Percentiles rank a stretch among this genome's conserved stretches.
phyloP scores from a whole-genome alignment of 1,140 invertebrate species.

The Ceratoteleas bidentatus region DNA sequence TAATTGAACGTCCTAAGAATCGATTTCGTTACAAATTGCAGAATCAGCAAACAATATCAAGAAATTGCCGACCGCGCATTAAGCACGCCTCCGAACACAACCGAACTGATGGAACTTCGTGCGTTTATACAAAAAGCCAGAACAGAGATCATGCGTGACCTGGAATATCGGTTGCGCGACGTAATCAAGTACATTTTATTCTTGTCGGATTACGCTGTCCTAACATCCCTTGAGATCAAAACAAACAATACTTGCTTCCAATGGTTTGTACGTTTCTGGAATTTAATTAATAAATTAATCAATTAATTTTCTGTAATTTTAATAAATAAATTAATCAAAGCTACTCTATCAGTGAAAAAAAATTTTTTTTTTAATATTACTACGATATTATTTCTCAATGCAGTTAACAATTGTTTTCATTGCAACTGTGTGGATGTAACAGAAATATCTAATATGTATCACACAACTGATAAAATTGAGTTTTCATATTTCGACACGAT shows the following conservation, averaged over 20 bases:
- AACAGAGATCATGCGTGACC: conserved; percentile 85
- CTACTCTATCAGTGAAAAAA: too few species aligned
- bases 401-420: too few species aligned
- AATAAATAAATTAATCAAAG: too few species aligned
- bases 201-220: conserved; percentile 89
- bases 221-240: conserved; percentile 92
- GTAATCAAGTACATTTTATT: conserved; percentile 87
- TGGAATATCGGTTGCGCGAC: conserved; percentile 88
- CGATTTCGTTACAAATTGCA: conserved; percentile 74
- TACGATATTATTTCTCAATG: too few species aligned
- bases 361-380: too few species aligned
- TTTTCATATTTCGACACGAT: too few species aligned
- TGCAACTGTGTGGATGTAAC: too few species aligned
- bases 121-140: conserved; percentile 89
- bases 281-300: too few species aligned
- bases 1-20: too few species aligned
- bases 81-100: conserved; percentile 90
- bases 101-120: conserved; percentile 91
- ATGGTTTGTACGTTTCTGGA: conserved; percentile 81
- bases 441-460: too few species aligned
- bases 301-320: too few species aligned
- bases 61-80: conserved; percentile 89
- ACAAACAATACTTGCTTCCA: conserved; percentile 92
- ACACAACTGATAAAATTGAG: too few species aligned
- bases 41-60: conserved; percentile 93